Conservation (phyloP, 1,140 invertebrate genomes). For the Macrocentrus cingulum region DNA sequence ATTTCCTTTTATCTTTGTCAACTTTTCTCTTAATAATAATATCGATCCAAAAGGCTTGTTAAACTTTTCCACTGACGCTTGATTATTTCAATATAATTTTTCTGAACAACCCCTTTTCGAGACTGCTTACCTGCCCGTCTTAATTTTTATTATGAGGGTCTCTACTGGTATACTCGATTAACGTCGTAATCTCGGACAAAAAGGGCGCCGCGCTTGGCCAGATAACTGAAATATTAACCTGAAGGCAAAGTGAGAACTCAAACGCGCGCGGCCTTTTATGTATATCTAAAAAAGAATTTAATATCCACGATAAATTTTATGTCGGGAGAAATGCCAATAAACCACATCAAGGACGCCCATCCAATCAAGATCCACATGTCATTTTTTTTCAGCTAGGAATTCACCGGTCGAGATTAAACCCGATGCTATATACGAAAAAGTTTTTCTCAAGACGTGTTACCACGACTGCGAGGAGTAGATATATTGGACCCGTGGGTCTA, state of each 20-base stretch:
- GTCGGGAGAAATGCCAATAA: slow-evolving; percentile 20
- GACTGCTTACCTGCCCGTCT: neutral
- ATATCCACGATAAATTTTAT: too few relatives aligned
- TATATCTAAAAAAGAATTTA: too few relatives aligned
- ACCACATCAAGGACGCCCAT: slow-evolving; percentile 25
- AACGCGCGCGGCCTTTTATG: too few relatives aligned
- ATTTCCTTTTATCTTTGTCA: neutral
- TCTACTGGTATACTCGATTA: slow-evolving; percentile 23
- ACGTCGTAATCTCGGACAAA: slow-evolving; percentile 16
- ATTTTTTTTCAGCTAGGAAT: slow-evolving; percentile 4
- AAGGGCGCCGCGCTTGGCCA: neutral
- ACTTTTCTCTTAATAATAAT: neutral
- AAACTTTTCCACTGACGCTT: slow-evolving; percentile 31
- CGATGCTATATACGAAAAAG: neutral
- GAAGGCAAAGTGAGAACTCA: too few relatives aligned
- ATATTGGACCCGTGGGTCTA: slow-evolving; percentile 28
- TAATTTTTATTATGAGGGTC: slow-evolving; percentile 32
- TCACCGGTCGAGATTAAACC: neutral
- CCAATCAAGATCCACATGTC: slow-evolving; percentile 2
- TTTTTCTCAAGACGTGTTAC: slow-evolving; percentile 11
- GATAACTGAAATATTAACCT: too few relatives aligned
- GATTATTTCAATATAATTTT: slow-evolving; percentile 51
- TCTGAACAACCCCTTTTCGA: slow-evolving; percentile 39
- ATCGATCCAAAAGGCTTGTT: neutral
- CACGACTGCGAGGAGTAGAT: slow-evolving; percentile 9